Evolutionary conservation across 2,113 vertebrate species (phyloP), one percentile per base, ranked within the genome.

Genomic region (Rhipidura dahli): DNA sequence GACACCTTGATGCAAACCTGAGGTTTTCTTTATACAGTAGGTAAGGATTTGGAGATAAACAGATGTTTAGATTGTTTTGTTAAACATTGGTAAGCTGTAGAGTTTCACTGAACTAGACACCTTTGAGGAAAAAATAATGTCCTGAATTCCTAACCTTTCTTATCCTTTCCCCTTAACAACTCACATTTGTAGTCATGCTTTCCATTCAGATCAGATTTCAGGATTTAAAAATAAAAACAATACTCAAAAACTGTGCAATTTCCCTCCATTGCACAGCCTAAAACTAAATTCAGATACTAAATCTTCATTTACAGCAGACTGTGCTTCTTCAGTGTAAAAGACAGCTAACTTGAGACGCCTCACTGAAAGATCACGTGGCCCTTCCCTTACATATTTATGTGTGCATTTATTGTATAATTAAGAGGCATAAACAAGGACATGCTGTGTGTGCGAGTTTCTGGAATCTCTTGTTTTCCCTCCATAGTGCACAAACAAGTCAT

Each of bases 401-500:
- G 60, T 57, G 64, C 49, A 47, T 89, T 68, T 83, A 86, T 94
- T 94, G 69, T 72, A n/a, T 35, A 80, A 81, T 91, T 92, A 87
- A 95, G 88, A 90, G 75, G n/a, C 26, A 92, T 83, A 93, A 91
- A 87, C 91, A 88, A 83, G 90, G 80, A 95, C 71, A 50, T 90
- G 96, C 94, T 96, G 92, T 54, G 86, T 95, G 35, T 84, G 87
- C 45, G 7, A 79, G 72, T 93, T 96, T 92, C 47, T 79, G 87
- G 82, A 96, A 86, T 83, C 88, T 94, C 94, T 94, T 96, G 93
- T 94, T 97, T 96, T 94, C 81, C 59, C 82, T 92, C 89, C 86
- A 51, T 57, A 92, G 89, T 42, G n/a, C 95, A 91, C 95, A 98
- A 98, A 97, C 96, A 98, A 97, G 94, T 91, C n/a, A 77, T 96